Percentiles rank a stretch among this genome's conserved stretches.
These are phyloP conservation scores for Zhuqinia jingwanae DNA, from an alignment of 2,888 invertebrate genomes.

Conservation along the genomic window DNA sequence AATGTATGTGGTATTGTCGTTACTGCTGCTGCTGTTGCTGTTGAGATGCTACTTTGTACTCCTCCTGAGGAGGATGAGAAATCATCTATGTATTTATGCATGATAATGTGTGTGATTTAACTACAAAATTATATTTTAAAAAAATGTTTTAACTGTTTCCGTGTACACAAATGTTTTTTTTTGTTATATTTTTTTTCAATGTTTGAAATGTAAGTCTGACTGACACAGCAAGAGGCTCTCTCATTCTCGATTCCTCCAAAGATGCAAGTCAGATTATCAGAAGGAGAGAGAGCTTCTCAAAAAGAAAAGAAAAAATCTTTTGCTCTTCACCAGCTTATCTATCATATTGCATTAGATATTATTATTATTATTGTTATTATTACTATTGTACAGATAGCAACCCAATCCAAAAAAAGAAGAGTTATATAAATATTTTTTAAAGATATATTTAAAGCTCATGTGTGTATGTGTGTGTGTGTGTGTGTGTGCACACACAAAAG, in stretches of 20 bases:
- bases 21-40: background rate
- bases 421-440: too few species aligned
- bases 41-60: background rate
- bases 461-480: too few species aligned
- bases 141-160: constrained; percentile 57
- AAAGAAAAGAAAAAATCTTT: background rate
- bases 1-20: background rate
- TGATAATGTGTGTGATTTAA: constrained; percentile 37
- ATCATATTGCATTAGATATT: constrained; percentile 56
- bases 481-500: constrained; percentile 18
- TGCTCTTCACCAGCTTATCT: constrained; percentile 39
- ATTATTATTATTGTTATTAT: constrained; percentile 58
- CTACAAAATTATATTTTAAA: too few species aligned
- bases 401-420: background rate
- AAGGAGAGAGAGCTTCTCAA: too few species aligned
- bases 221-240: constrained; percentile 68
- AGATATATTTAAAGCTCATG: background rate
- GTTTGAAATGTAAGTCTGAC: constrained; percentile 56
- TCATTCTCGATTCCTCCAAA: background rate
- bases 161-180: constrained; percentile 39
- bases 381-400: constrained; percentile 45
- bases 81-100: background rate
- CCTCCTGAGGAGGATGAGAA: constrained; percentile 1
- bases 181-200: constrained; percentile 52
- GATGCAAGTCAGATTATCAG: constrained; percentile 30